Percentiles rank a stretch among this genome's conserved stretches.
Conservation (phyloP, 2,888 invertebrate genomes). For the Ganaspis brasiliensis region DNA sequence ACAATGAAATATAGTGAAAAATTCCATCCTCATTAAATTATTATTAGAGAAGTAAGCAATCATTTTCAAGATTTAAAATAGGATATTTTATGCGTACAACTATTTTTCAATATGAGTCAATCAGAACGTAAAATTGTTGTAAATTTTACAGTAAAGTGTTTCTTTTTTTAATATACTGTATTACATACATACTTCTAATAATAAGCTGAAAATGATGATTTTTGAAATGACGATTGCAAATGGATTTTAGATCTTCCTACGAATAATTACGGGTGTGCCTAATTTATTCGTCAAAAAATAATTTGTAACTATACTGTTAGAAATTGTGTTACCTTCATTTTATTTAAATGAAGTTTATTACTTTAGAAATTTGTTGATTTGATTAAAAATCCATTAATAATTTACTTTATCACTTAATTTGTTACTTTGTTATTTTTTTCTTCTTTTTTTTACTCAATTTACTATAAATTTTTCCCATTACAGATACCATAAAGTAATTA, state of each 20-base stretch:
- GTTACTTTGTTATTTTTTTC: too few species aligned
- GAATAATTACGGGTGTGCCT: constrained; percentile 13
- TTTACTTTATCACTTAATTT: too few species aligned
- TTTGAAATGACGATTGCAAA: constrained; percentile 10
- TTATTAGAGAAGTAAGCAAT: not conserved
- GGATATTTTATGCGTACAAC: constrained; percentile 10
- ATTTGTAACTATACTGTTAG: constrained; percentile 30
- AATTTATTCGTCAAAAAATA: constrained; percentile 16
- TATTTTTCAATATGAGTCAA: constrained; percentile 33
- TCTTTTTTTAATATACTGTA: not conserved
- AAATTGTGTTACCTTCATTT: not conserved
- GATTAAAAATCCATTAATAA: too few species aligned
- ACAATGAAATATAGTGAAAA: constrained; percentile 19
- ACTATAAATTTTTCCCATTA: not conserved
- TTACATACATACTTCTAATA: not conserved
- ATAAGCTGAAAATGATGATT: not conserved
- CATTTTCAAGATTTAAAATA: constrained; percentile 16
- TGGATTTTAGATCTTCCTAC: constrained; percentile 17
- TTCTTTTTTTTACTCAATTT: too few species aligned
- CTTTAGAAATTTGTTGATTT: too few species aligned
- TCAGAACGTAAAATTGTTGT: constrained; percentile 8
- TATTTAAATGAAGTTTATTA: not conserved
- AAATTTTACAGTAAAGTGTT: constrained; percentile 1
- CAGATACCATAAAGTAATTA: not conserved
- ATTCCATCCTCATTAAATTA: constrained; percentile 31